phyloP scores from a whole-genome alignment of 2,113 vertebrate species.

The Sander vitreus region DNA sequence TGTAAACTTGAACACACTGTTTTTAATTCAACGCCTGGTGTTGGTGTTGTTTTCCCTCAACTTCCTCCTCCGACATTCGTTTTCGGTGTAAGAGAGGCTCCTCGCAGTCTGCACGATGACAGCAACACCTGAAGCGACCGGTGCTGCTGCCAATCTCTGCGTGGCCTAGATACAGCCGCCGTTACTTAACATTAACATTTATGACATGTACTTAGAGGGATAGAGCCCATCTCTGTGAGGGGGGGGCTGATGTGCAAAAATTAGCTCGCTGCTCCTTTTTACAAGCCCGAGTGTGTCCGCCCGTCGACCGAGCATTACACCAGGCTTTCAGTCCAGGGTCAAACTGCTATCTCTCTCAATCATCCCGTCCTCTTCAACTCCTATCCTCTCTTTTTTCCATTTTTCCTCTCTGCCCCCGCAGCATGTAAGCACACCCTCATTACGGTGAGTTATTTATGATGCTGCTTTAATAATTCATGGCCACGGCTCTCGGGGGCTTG shows the following conservation, averaged over 20 bases:
- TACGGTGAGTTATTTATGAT: slow-evolving; percentile 74
- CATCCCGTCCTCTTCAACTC: slow-evolving; percentile 26
- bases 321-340: slow-evolving; percentile 60
- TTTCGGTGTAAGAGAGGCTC: slow-evolving; percentile 11
- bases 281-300: neutral
- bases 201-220: slow-evolving; percentile 31
- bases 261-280: slow-evolving; percentile 5
- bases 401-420: slow-evolving; percentile 13
- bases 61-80: slow-evolving; percentile 1
- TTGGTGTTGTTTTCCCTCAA: neutral
- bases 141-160: slow-evolving; percentile 26
- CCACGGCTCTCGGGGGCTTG: slow-evolving; percentile 43
- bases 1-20: neutral
- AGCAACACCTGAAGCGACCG: slow-evolving; percentile 48
- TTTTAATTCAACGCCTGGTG: neutral
- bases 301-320: neutral
- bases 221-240: neutral
- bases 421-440: slow-evolving; percentile 61
- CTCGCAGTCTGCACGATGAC: slow-evolving; percentile 10
- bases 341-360: slow-evolving; percentile 50
- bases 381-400: neutral
- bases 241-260: slow-evolving; percentile 20
- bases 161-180: slow-evolving; percentile 37
- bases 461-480: slow-evolving; percentile 74
- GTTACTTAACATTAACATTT: slow-evolving; percentile 50